phyloP scores from a whole-genome alignment of 2,797 vertebrate genomes.

The Cyprinodon diabolis region DNA sequence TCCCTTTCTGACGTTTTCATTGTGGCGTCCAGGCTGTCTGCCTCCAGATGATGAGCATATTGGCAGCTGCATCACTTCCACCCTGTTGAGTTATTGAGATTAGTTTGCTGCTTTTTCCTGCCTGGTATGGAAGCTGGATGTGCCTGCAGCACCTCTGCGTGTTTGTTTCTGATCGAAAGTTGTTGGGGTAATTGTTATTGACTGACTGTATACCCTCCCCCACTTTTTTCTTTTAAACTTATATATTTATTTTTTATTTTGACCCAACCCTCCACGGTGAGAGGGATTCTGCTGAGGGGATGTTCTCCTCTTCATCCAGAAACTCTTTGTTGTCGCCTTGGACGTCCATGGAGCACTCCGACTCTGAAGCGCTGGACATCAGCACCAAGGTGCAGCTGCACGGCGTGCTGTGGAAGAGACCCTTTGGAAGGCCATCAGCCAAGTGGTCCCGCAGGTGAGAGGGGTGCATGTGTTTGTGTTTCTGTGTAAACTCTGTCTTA shows the following conservation, averaged over 20 bases:
- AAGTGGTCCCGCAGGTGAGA: conserved; percentile 96
- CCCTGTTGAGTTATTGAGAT: conserved; percentile 75
- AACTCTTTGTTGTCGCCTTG: conserved; percentile 86
- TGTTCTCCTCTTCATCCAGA: conserved; percentile 89
- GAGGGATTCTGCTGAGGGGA: conserved; percentile 57
- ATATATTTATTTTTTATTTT: not conserved
- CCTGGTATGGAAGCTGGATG: conserved; percentile 15
- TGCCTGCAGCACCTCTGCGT: conserved; percentile 27
- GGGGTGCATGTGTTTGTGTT: not conserved
- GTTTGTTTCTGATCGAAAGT: conserved; percentile 36
- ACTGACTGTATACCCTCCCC: conserved; percentile 47
- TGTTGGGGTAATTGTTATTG: conserved; percentile 50
- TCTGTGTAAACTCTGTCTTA: not conserved
- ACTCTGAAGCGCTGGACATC: conserved; percentile 90
- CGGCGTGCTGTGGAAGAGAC: conserved; percentile 96
- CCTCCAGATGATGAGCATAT: conserved; percentile 73
- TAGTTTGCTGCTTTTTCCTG: conserved; percentile 45
- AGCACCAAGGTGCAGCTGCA: conserved; percentile 98
- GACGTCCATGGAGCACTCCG: conserved; percentile 91
- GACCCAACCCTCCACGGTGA: conserved; percentile 35
- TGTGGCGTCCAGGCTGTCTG: conserved; percentile 42
- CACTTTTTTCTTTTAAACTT: not conserved
- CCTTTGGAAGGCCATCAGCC: conserved; percentile 91
- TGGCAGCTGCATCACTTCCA: conserved; percentile 73
- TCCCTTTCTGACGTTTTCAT: conserved; percentile 38